Evolutionary conservation across 2,797 vertebrate genomes (phyloP).

Genomic region (Pipistrellus nathusii): DNA sequence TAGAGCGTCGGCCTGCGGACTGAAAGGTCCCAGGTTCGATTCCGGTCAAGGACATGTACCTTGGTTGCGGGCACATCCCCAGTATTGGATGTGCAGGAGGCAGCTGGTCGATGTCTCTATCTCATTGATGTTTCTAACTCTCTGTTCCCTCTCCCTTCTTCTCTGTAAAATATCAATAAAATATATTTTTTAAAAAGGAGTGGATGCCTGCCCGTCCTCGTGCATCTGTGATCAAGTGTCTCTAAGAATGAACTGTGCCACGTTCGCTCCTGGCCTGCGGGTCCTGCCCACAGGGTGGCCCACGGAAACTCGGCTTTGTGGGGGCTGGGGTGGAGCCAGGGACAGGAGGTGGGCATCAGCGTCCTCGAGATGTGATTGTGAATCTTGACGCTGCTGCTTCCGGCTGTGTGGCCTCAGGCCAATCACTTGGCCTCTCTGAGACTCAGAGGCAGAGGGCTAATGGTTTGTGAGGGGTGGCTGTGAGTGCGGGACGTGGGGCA

Average conservation of each 20-base stretch:
- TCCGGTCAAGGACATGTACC: too few relatives aligned
- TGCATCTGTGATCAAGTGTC: not conserved
- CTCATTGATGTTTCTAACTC: too few relatives aligned
- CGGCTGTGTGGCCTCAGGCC: not conserved
- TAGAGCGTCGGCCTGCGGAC: too few relatives aligned
- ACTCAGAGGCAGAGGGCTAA: not conserved
- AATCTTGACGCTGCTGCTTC: not conserved
- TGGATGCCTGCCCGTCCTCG: accelerated
- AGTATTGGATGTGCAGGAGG: too few relatives aligned
- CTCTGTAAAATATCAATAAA: too few relatives aligned
- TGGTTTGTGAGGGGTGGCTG: accelerated
- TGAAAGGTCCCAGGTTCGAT: too few relatives aligned
- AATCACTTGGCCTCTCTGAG: not conserved
- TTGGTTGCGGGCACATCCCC: too few relatives aligned
- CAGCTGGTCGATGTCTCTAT: too few relatives aligned
- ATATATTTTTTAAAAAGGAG: not conserved
- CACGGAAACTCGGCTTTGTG: not conserved
- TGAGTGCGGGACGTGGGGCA: too few relatives aligned
- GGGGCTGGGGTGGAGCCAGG: not conserved
- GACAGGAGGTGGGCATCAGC: not conserved
- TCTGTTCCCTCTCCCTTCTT: too few relatives aligned
- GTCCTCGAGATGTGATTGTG: not conserved
- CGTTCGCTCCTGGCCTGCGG: not conserved
- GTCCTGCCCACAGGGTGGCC: not conserved
- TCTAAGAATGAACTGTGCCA: not conserved